Conservation (phyloP, 2,113 vertebrate genomes). For the Limnothrissa miodon region DNA sequence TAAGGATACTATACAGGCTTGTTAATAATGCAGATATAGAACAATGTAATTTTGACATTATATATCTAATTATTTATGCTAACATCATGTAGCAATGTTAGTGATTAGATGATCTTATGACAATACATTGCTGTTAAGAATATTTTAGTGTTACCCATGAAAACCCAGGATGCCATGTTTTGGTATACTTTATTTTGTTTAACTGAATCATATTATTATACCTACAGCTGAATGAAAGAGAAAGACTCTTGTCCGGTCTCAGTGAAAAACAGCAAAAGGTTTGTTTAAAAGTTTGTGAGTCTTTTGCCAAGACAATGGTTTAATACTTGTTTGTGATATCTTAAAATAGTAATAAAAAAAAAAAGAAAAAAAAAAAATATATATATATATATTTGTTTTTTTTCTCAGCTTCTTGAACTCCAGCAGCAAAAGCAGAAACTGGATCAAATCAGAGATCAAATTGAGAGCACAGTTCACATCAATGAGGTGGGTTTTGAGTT, state of each 20-base stretch:
- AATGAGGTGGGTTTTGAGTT: not conserved
- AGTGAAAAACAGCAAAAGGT: not conserved
- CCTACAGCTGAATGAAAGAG: not conserved
- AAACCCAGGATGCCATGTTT: not conserved
- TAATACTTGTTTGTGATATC: not conserved
- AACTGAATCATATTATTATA: not conserved
- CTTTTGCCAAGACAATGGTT: not conserved
- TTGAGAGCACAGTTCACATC: not conserved
- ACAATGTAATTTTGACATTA: not conserved
- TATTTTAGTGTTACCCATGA: not conserved
- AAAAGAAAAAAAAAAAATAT: no score
- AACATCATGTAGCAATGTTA: not conserved
- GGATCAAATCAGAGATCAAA: not conserved
- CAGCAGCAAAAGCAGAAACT: not conserved
- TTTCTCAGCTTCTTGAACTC: not conserved
- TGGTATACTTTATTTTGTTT: not conserved
- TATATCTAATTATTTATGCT: not conserved
- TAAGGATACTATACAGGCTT: not conserved
- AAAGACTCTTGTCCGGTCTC: not conserved
- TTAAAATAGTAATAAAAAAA: no score
- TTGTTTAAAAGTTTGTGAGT: not conserved
- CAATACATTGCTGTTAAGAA: not conserved
- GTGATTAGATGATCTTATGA: not conserved
- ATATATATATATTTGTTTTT: not conserved
- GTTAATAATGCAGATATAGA: not conserved